Conservation (phyloP, 2,888 invertebrate species). For the Polyploca ridens region DNA sequence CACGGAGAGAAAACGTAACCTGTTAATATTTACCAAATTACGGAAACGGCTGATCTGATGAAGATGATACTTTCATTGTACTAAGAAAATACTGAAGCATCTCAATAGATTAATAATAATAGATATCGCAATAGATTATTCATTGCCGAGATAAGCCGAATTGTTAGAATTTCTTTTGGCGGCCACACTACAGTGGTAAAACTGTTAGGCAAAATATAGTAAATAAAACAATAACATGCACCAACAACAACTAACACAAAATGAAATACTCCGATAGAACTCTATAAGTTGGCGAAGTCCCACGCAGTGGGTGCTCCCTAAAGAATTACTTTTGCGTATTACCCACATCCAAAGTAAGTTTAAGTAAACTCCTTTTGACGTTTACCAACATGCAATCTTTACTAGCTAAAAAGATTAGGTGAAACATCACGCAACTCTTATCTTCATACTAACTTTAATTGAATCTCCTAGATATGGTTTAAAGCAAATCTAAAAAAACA, state of each 20-base stretch:
- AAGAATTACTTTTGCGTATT: conserved; percentile 41
- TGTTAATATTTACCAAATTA: no score
- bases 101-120: no score
- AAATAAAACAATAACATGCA: neutral
- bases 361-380: conserved; percentile 55
- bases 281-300: conserved; percentile 15
- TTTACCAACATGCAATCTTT: conserved; percentile 55
- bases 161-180: neutral
- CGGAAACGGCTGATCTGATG: no score
- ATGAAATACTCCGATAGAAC: conserved; percentile 9
- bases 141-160: no score
- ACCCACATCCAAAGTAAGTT: conserved; percentile 51
- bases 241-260: neutral
- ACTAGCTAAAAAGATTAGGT: conserved; percentile 45
- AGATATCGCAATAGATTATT: no score
- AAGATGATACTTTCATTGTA: no score
- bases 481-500: no score
- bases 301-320: conserved; percentile 31
- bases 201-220: neutral
- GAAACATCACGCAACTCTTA: neutral
- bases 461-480: no score
- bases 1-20: no score
- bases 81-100: no score
- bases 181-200: neutral
- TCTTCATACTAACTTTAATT: no score